Conservation (phyloP, 2,888 invertebrate genomes). For the Noctua janthe region DNA sequence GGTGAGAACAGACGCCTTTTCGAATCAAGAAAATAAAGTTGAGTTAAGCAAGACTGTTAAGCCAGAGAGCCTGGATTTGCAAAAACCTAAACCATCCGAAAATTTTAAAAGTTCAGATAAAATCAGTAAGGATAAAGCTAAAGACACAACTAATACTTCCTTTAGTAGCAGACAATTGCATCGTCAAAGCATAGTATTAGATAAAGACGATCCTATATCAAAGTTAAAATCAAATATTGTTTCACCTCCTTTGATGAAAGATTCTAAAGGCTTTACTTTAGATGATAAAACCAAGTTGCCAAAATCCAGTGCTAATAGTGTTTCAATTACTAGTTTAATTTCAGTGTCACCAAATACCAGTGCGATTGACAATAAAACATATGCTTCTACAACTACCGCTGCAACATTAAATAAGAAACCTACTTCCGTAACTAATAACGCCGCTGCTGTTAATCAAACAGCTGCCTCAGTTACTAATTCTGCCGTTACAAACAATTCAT, state of each 20-base stretch:
- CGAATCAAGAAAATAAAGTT: constrained; percentile 18
- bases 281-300: constrained; percentile 58
- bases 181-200: constrained; percentile 74
- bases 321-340: constrained; percentile 38
- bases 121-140: constrained; percentile 51
- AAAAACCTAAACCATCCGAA: constrained; percentile 13
- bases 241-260: constrained; percentile 17
- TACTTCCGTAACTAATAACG: neutral
- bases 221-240: constrained; percentile 48
- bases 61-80: constrained; percentile 15
- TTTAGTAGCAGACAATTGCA: constrained; percentile 72
- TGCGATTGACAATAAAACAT: constrained; percentile 26
- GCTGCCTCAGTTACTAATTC: neutral
- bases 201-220: constrained; percentile 55
- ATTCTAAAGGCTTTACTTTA: constrained; percentile 43
- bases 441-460: neutral
- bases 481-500: constrained; percentile 5
- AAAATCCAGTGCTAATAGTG: constrained; percentile 64
- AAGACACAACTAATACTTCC: constrained; percentile 45
- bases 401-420: constrained; percentile 24
- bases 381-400: constrained; percentile 34
- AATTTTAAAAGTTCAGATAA: constrained; percentile 27
- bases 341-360: constrained; percentile 20
- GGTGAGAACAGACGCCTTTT: constrained; percentile 1
- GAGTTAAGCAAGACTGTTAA: constrained; percentile 46